A percentile compares a stretch with the other conserved stretches of the same genome.
These are phyloP conservation scores for Macrobrachium rosenbergii DNA, from an alignment of 1,140 invertebrate genomes.

Conservation along the genomic window DNA sequence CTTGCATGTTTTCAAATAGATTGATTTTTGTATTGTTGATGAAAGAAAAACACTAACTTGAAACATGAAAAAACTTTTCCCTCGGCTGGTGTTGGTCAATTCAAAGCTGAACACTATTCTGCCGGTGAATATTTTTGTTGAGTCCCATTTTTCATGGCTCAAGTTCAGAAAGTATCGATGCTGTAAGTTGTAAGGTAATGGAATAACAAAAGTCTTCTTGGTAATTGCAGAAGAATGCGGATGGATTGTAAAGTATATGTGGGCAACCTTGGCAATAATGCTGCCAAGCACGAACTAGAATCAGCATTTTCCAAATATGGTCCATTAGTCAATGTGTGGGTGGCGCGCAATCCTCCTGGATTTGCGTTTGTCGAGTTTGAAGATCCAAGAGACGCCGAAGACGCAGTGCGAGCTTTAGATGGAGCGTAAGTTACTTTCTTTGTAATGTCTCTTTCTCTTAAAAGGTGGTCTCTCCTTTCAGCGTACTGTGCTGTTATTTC, in stretches of 20 bases:
- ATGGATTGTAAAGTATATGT: conserved; percentile 59
- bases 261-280: conserved; percentile 56
- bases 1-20: too few species aligned
- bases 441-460: not conserved
- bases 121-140: too few species aligned
- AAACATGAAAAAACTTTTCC: too few species aligned
- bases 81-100: too few species aligned
- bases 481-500: not conserved
- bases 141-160: too few species aligned
- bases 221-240: conserved; percentile 41
- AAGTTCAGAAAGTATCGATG: too few species aligned
- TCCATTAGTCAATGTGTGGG: conserved; percentile 57
- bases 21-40: too few species aligned
- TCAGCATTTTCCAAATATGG: conserved; percentile 55
- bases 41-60: too few species aligned
- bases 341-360: conserved; percentile 51
- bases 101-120: too few species aligned
- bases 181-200: too few species aligned
- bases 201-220: not conserved
- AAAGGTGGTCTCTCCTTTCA: not conserved
- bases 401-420: conserved; percentile 51
- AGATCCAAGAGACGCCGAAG: conserved; percentile 55
- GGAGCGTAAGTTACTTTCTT: conserved; percentile 38
- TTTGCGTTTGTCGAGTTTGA: conserved; percentile 61
- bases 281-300: conserved; percentile 53